Conservation (phyloP, 2,797 vertebrate genomes). For the Ptychadena robeensis region DNA sequence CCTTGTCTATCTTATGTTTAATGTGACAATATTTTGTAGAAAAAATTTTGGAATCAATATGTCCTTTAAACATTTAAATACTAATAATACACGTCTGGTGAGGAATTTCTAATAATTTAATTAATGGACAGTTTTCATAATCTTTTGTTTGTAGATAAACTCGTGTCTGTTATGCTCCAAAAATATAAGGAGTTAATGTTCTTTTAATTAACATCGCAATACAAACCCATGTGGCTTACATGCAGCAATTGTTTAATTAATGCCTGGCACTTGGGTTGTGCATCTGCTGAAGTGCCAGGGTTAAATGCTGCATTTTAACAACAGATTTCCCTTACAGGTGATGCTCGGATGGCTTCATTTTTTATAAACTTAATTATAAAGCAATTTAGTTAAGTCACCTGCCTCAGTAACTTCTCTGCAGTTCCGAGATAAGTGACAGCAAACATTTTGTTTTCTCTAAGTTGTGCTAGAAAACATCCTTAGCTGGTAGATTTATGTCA, state of each 20-base stretch:
- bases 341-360: slow-evolving; percentile 52
- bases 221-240: slow-evolving; percentile 4
- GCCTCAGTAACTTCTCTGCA: slow-evolving; percentile 54
- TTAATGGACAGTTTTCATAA: not conserved
- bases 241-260: slow-evolving; percentile 47
- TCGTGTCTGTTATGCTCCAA: not conserved
- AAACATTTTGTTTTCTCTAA: slow-evolving; percentile 38
- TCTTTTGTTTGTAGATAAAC: not conserved
- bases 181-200: not conserved
- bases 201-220: slow-evolving; percentile 14
- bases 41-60: too few relatives aligned
- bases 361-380: slow-evolving; percentile 60
- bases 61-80: too few relatives aligned
- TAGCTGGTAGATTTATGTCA: not conserved
- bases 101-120: too few relatives aligned
- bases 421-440: slow-evolving; percentile 45
- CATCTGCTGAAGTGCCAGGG: slow-evolving; percentile 47
- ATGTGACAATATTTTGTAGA: too few relatives aligned
- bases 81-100: too few relatives aligned
- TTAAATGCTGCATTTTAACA: slow-evolving; percentile 45
- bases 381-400: slow-evolving; percentile 50
- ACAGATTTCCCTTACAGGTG: slow-evolving; percentile 58
- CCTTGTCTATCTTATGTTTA: too few relatives aligned
- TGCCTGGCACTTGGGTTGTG: slow-evolving; percentile 32
- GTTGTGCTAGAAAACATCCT: slow-evolving; percentile 9